A percentile compares a stretch with the other conserved stretches of the same genome.
These are phyloP conservation scores for Siderastrea radians DNA, from an alignment of 92 coral and sea anemone species.

Conservation along the genomic window DNA sequence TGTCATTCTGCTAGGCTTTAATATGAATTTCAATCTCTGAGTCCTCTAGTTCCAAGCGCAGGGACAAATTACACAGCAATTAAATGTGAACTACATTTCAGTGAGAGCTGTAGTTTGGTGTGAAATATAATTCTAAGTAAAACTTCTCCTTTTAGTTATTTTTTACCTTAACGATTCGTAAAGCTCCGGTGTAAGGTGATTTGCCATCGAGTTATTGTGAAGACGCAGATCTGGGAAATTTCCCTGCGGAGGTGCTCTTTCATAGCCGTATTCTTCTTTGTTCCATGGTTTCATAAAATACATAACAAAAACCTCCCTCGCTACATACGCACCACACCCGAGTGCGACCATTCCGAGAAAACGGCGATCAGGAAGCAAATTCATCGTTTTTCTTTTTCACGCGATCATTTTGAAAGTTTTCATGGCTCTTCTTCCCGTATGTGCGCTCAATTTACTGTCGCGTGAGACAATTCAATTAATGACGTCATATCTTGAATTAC, in stretches of 20 bases:
- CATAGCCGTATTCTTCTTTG: slow-evolving; percentile 58
- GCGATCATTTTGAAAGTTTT: neutral
- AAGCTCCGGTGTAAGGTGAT: slow-evolving; percentile 77
- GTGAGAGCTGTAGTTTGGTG: too few relatives aligned
- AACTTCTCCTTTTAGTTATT: neutral
- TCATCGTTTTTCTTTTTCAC: slow-evolving; percentile 14
- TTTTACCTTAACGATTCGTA: slow-evolving; percentile 80
- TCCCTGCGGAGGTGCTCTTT: slow-evolving; percentile 73
- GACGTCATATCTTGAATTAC: neutral
- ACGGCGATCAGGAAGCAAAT: slow-evolving; percentile 46
- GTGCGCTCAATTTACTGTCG: neutral
- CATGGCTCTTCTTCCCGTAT: neutral
- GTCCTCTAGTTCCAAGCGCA: too few relatives aligned
- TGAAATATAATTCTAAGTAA: too few relatives aligned
- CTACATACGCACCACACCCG: slow-evolving; percentile 71
- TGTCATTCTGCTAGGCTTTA: too few relatives aligned
- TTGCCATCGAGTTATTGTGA: slow-evolving; percentile 83
- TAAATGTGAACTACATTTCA: too few relatives aligned
- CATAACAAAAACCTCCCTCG: slow-evolving; percentile 35
- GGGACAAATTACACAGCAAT: too few relatives aligned
- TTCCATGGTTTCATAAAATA: slow-evolving; percentile 42
- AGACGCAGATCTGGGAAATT: slow-evolving; percentile 84
- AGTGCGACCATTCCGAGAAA: slow-evolving; percentile 47
- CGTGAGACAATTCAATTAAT: slow-evolving; percentile 35
- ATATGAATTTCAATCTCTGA: too few relatives aligned